Conservation (phyloP, 2,797 vertebrate genomes). For the Lateolabrax maculatus region DNA sequence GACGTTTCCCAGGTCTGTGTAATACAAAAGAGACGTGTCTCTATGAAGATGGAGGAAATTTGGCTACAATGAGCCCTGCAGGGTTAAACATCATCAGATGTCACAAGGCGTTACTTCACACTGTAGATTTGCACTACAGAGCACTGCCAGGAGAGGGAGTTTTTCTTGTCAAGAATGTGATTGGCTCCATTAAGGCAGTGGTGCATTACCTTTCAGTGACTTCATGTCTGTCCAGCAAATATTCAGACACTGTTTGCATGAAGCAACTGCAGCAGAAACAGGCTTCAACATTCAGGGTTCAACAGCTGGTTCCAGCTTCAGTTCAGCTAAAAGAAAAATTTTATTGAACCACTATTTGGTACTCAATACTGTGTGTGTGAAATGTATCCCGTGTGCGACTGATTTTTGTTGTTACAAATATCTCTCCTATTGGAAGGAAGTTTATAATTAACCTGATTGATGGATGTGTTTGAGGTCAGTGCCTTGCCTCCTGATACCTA, state of each 20-base stretch:
- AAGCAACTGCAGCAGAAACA: constrained; percentile 38
- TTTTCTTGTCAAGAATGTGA: constrained; percentile 48
- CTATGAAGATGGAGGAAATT: constrained; percentile 52
- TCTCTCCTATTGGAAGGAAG: neutral
- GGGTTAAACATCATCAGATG: constrained; percentile 80
- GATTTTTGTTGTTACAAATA: constrained; percentile 35
- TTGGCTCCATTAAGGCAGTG: constrained; percentile 45
- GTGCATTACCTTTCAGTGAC: constrained; percentile 30
- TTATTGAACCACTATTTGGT: constrained; percentile 34
- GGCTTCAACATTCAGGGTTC: constrained; percentile 23
- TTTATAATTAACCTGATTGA: neutral
- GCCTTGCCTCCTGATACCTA: constrained; percentile 2
- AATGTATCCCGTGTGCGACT: constrained; percentile 30
- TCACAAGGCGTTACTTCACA: constrained; percentile 64
- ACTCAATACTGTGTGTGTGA: constrained; percentile 8
- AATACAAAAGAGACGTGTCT: constrained; percentile 68
- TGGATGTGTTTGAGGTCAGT: constrained; percentile 32
- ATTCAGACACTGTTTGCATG: constrained; percentile 18
- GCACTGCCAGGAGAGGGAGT: constrained; percentile 79
- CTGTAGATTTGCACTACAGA: constrained; percentile 64
- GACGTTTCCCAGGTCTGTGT: constrained; percentile 72
- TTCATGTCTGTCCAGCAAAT: constrained; percentile 37
- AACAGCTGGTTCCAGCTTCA: constrained; percentile 52
- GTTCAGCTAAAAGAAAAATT: constrained; percentile 36
- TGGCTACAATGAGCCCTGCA: constrained; percentile 58